These are phyloP conservation scores for Morpho deidamia DNA, from an alignment of 2,888 invertebrate genomes.

Conservation along the genomic window DNA sequence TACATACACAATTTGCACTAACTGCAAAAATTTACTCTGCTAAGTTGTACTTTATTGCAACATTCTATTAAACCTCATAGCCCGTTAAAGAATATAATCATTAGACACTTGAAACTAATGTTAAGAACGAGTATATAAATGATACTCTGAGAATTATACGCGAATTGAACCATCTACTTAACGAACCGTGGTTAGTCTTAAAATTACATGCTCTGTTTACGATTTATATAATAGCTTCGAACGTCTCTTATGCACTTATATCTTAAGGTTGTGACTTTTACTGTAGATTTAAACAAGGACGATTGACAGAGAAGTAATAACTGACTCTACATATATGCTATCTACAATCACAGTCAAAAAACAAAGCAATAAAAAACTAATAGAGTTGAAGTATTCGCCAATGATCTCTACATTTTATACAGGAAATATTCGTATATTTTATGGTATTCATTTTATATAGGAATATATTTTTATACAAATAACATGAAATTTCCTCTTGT, in stretches of 20 bases:
- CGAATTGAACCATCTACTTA: conserved; percentile 9
- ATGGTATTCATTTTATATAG: no score
- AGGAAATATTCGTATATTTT: no score
- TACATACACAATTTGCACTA: no score
- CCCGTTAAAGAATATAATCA: background rate
- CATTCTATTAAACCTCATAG: conserved; percentile 2
- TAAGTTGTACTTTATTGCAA: background rate
- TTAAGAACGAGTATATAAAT: background rate
- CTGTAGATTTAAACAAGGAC: no score
- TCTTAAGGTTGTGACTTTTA: conserved; percentile 1
- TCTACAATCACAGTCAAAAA: no score
- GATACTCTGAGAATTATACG: conserved; percentile 2
- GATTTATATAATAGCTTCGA: conserved; percentile 31
- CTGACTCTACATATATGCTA: no score
- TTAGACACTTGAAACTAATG: background rate
- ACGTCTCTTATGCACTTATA: conserved; percentile 11
- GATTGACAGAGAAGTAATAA: no score
- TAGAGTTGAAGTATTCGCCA: no score
- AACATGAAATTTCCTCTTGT: no score
- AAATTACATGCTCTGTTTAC: conserved; percentile 40
- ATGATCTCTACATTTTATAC: no score
- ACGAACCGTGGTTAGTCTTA: conserved; percentile 25
- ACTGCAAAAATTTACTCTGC: background rate
- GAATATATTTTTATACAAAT: no score
- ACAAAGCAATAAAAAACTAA: no score